phyloP scores from a whole-genome alignment of 2,888 invertebrate species.

The Daptonema setosum region DNA sequence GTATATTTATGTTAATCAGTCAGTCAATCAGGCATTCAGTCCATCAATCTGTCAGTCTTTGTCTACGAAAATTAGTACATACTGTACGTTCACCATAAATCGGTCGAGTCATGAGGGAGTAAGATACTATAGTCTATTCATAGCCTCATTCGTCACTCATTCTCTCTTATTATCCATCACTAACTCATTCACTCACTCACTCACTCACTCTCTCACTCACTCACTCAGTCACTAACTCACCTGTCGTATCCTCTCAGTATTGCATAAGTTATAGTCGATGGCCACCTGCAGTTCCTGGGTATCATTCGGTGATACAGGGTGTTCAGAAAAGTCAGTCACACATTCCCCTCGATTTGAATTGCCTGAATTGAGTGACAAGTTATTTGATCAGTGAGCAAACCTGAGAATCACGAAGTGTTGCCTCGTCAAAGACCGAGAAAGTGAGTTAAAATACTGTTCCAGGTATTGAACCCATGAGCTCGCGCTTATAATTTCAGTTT shows the following conservation, averaged over 20 bases:
- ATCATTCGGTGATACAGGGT: not conserved
- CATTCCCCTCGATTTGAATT: slow-evolving; percentile 6
- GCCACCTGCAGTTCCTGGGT: not conserved
- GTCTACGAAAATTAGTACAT: too few species aligned
- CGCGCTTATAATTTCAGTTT: not conserved
- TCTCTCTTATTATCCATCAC: too few species aligned
- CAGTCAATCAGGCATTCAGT: too few species aligned
- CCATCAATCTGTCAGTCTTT: too few species aligned
- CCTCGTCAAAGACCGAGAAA: too few species aligned
- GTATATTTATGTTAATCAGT: too few species aligned
- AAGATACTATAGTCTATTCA: slow-evolving; percentile 7
- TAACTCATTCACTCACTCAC: too few species aligned
- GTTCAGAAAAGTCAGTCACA: slow-evolving; percentile 3
- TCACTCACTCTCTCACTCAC: not conserved
- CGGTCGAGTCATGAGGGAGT: slow-evolving; percentile 7
- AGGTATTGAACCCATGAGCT: not conserved
- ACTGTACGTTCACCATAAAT: too few species aligned
- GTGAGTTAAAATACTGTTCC: too few species aligned
- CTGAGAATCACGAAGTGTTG: too few species aligned
- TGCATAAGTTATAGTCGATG: slow-evolving; percentile 5
- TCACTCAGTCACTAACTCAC: not conserved
- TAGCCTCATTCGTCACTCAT: too few species aligned
- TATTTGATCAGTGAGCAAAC: not conserved
- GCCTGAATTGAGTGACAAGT: not conserved
- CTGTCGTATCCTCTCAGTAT: slow-evolving; percentile 1